Base-by-base conservation (phyloP, 2,888 invertebrate genomes). In the Celastrina argiolus region DNA sequence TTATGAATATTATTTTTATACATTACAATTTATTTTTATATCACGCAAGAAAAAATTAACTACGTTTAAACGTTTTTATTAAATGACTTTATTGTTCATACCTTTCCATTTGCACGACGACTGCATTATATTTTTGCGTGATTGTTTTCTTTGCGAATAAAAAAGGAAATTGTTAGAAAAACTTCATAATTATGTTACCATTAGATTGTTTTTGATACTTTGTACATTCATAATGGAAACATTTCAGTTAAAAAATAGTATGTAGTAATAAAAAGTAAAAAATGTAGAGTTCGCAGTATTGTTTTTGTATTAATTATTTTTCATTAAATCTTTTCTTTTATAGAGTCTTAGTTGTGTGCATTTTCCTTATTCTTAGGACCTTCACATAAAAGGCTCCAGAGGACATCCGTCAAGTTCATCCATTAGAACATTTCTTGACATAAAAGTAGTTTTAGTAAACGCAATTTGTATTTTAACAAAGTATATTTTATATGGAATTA, bases 51-150 rank as follows among this genome's bases (percentile, higher is more conserved):
- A 51, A 14, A 51, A 22, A 45, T 18, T 8, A 10, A 26, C 51
- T 51, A 4, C 22, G 12, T 26, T 51, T 51, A 22, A 51, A 26
- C 51, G 51, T 51, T 51, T 51, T 51, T 14, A 51, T 51, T n/a
- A n/a, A 51, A 51, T 51, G 22, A 51, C 51, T 51, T 51, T 14
- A 51, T 51, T 51, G 51, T 51, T 51, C 51, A 51, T 51, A 22
- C 51, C 26, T 51, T 51, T 22, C 51, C 12, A 51, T 51, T 59
- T 59, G 59, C 31, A 59, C 34, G 58, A 34, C n/a, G 28, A 2
- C 28, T 34, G 34, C 34, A 59, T 8, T 59, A 31, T 59, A 31
- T 58, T 34, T 59, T 18, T 31, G 16, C 59, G 59, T 59, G 16
- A 59, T 34, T 10, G 10, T 36, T 31, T 59, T 59, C 26, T 59